Evolutionary conservation across 2,888 invertebrate species (phyloP), one percentile per base, ranked within the genome.

Genomic region (Tipula lateralis): DNA sequence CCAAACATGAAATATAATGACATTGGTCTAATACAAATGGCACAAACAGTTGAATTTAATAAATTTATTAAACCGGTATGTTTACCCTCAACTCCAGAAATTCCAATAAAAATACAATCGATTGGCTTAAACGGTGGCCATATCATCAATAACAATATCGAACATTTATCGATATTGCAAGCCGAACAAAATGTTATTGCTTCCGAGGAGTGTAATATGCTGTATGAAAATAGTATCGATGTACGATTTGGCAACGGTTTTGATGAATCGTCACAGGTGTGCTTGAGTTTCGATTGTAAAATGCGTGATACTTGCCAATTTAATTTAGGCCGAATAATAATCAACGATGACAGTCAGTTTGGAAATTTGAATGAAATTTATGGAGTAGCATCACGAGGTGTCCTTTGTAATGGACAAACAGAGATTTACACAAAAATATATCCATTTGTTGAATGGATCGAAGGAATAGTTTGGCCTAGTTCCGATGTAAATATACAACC

Each of bases 391-490:
- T 92, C 91, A 1, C 88, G 91, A 85, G 90, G 92, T 30, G 87
- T 88, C 86, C 84, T 89, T 39, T 91, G 92, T 86, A 91, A 91
- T 80, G 87, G 87, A 83, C 84, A 87, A 87, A 16, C 93, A 91
- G 94, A 92, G 0, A 90, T 94, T 6, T 94, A 93, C 87, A 93
- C 93, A 0, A 90, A 91, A 82, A 92, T 93, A 0, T 90, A 90
- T 3, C 83, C 91, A 83, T 93, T 91, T 86, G 87, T 92, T 1
- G 88, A 91, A 5, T 94, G 93, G 93, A 92, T 94, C 29, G 93
- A 93, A 87, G 88, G 88, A 44, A 88, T 90, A 24, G 91, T 93
- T 19, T 94, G 93, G 93, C 9, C 24, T 9, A 66, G 24, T 12
- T 2, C 24, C 7, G 24, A 24, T 19, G 66, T 3, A 24, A 66